Base-by-base conservation (phyloP, 1,140 invertebrate species). In the Drosophila nebulosa region DNA sequence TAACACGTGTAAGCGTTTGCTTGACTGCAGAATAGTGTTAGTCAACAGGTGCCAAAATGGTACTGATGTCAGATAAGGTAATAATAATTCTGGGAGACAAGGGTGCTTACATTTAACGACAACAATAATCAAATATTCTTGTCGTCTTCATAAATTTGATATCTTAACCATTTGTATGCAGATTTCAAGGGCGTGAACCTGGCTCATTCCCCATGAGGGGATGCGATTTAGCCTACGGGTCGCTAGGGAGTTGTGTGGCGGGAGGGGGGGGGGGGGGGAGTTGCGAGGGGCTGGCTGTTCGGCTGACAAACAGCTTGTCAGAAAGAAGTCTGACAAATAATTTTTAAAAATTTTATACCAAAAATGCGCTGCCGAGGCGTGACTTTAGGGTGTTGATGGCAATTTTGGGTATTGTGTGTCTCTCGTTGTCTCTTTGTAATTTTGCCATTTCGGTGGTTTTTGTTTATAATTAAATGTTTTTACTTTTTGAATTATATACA, bases 321-420 rank as follows among this genome's bases (percentile, higher is more conserved):
- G 59, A 61, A 24, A 42, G 57, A 58, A 68, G 32, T 46, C 53
- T 46, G 9, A 26, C 30, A 51, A 69, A 66, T 66, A 57, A 79
- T 79, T 73, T 73, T 50, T 74, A 72, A 81, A 75, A n/a, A n/a
- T n/a, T n/a, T 65, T 65, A 70, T 66, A 81, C 39, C 39, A 75
- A 51, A 88, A 81, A 74, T 83, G 75, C 59, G 69, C 68, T 55
- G 61, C 36, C 50, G 71, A 71, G 65, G 83, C 81, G 81, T 86
- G 81, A 86, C 83, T 88, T 88, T 83, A 60, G 78, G 74, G 83
- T 86, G 83, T 69, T 86, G 71, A 50, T 77, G 69, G 24, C 53
- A 66, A 61, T 77, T 66, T 69, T 26, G 14, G 55, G 30, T 46
- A 46, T 46, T 46, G 39, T 46, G 2, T 46, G 39, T 46, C 39